Base-by-base conservation (phyloP, 2,113 vertebrate species). In the Equus przewalskii region DNA sequence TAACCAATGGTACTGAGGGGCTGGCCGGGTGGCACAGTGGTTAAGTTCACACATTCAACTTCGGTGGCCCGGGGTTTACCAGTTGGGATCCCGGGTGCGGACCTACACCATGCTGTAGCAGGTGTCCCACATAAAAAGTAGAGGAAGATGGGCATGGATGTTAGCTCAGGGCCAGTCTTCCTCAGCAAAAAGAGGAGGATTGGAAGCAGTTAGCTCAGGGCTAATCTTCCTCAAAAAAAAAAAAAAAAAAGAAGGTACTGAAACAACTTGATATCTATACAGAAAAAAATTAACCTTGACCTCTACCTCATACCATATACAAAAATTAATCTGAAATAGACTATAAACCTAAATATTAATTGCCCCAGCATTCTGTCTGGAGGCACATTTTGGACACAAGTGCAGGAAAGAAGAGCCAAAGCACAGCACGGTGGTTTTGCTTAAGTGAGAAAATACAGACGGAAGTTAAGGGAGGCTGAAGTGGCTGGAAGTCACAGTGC, bases 271-370 rank as follows among this genome's bases (percentile, higher is more conserved):
- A 15, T 60, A 76, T 33, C 44, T 86, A 76, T 56, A 41, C 16
- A 84, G 41, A 91, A 89, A 41, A 91, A 72, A 89, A 36, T 67
- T 58, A 94, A 79, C 19, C 64, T 28, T 84, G 36, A 82, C 28
- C 54, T 89, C 46, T 46, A 84, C 12, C 22, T 80, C 19, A 93
- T 46, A 84, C 5, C 21, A 91, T 19, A 81, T n/a, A 76, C 9
- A 96, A 93, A 65, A 78, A 82, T 72, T 85, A 69, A 83, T 60
- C 78, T 82, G 67, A 94, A 92, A 73, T 65, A 54, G 24, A 46
- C 78, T 70, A 93, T 80, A 93, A 70, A 86, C 22, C 21, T 89
- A 82, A 85, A 91, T 44, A 16, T 72, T 51, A 60, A 82, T 6
- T 82, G 28, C 72, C 54, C 21, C 13, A 80, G 28, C 46, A 87